A percentile compares a stretch with the other conserved stretches of the same genome.
Conservation (phyloP, 2,113 vertebrate genomes). For the Neodontobutis hainanensis region DNA sequence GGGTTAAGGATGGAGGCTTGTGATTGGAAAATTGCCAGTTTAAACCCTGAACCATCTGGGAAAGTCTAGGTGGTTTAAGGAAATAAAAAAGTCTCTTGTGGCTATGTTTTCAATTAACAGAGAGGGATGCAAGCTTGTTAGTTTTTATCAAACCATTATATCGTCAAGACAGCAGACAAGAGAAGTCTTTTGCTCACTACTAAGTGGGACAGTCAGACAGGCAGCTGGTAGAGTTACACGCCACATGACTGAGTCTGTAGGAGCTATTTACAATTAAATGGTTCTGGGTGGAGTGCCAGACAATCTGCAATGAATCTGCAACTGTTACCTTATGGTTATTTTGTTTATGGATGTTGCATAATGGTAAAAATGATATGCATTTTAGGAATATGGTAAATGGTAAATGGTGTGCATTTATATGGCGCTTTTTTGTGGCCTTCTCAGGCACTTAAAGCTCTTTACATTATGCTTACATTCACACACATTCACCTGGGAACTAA, state of each 20-base stretch:
- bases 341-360: no score
- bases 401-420: no score
- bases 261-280: background rate
- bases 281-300: constrained; percentile 6
- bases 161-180: constrained; percentile 6
- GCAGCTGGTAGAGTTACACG: background rate
- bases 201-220: constrained; percentile 1
- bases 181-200: background rate
- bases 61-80: constrained; percentile 46
- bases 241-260: background rate
- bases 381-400: no score
- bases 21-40: constrained; percentile 53
- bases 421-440: no score
- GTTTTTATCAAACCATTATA: constrained; percentile 24
- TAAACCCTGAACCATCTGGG: constrained; percentile 56
- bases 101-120: constrained; percentile 34
- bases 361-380: no score
- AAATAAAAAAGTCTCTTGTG: constrained; percentile 46
- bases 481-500: no score
- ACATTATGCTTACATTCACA: no score
- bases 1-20: constrained; percentile 51
- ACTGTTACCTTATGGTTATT: background rate
- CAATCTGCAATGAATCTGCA: constrained; percentile 15
- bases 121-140: constrained; percentile 41
- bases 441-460: no score